Base-by-base conservation (phyloP, 2,888 invertebrate species). In the Meghimatium bilineatum region DNA sequence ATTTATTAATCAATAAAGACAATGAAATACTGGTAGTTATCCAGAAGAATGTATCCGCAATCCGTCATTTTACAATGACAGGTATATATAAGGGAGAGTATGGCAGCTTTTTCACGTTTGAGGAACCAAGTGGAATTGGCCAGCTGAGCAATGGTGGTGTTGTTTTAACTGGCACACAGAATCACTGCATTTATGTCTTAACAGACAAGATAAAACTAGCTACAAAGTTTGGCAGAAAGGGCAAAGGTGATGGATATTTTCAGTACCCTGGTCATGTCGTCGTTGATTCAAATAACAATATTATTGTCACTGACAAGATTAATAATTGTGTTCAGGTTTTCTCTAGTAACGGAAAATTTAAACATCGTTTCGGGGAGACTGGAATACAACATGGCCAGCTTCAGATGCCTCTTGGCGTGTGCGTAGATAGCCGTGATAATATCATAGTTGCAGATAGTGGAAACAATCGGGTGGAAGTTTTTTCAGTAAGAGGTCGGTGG, bases 391-490 rank as follows among this genome's bases (percentile, higher is more conserved):
- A 86, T 77, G 91, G 90, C 10, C 86, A 90, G 77, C 87, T 93
- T 26, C 85, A 86, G 10, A 85, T 86, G 23, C 93, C 93, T 1
- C 87, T 90, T 80, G 93, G 93, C 23, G 84, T 93, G 1, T 90
- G 91, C 60, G 86, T 88, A 2, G 92, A 92, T 77, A 76, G 80
- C 6, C 82, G 87, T 6, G 88, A 90, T 79, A 92, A 91, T 71
- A 90, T 93, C 56, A 87, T 92, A 26, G 90, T 93, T 3, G 92
- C 92, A 5, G 92, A 93, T 85, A 87, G 88, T 26, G 90, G 89
- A 23, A 92, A 93, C 85, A 88, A 86, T 74, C 79, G 92, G 44
- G 91, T 93, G 23, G 91, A 92, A 85, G 88, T 90, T 52, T 92
- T 90, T 80, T 87, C 87, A 10, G 85, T 86, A n/a, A 89, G 89